Conservation (phyloP, 2,113 vertebrate species). For the Rhinogobius similis region DNA sequence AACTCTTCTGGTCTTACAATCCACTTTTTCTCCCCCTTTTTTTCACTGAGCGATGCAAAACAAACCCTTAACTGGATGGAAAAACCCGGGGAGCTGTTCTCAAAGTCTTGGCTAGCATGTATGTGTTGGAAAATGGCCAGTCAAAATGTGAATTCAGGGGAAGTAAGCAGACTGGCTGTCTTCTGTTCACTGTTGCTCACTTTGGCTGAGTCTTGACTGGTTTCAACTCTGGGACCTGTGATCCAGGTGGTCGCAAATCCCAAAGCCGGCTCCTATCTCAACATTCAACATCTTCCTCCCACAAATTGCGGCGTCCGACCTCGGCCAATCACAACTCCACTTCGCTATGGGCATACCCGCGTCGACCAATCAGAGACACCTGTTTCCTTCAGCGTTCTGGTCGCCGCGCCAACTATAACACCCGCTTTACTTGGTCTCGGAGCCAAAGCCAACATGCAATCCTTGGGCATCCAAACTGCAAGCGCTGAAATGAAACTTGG, state of each 20-base stretch:
- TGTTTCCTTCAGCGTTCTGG: constrained; percentile 51
- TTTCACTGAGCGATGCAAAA: constrained; percentile 27
- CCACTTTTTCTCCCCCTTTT: constrained; percentile 30
- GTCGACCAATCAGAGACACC: constrained; percentile 71
- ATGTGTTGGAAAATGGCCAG: constrained; percentile 74
- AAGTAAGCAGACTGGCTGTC: constrained; percentile 74
- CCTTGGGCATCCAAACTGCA: constrained; percentile 51
- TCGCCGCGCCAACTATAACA: constrained; percentile 73
- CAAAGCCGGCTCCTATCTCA: constrained; percentile 7
- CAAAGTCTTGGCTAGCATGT: constrained; percentile 68
- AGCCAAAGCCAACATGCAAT: constrained; percentile 68
- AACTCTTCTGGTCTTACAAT: constrained; percentile 41
- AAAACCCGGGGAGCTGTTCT: constrained; percentile 70
- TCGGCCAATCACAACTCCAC: constrained; percentile 56
- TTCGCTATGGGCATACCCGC: constrained; percentile 56
- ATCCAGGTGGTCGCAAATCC: constrained; percentile 65
- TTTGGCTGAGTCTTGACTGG: constrained; percentile 63
- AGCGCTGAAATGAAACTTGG: constrained; percentile 53
- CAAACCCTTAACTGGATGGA: constrained; percentile 62
- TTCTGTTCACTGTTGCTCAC: constrained; percentile 70
- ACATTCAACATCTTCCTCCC: constrained; percentile 49
- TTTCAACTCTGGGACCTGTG: constrained; percentile 52
- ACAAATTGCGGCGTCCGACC: constrained; percentile 30
- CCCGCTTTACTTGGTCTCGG: constrained; percentile 65
- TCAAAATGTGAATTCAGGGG: constrained; percentile 64